These are phyloP conservation scores for Anticlea derivata DNA, from an alignment of 2,888 invertebrate genomes.

Conservation along the genomic window DNA sequence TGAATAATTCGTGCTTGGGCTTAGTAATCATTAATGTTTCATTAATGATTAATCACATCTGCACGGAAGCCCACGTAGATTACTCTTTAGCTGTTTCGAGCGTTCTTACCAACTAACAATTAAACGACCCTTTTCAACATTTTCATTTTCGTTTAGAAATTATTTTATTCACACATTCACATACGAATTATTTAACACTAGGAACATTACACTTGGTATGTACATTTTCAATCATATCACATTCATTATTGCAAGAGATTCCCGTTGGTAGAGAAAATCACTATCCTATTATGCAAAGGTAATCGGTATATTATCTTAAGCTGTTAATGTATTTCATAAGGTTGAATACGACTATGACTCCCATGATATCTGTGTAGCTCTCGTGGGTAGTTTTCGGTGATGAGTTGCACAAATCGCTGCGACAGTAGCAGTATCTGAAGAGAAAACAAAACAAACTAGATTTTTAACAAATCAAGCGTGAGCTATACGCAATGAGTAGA, in stretches of 20 bases:
- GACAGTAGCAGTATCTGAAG: conserved; percentile 89
- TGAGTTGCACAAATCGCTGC: conserved; percentile 89
- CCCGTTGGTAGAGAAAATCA: too few species aligned
- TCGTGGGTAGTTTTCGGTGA: conserved; percentile 71
- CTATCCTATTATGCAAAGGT: background rate
- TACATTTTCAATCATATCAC: conserved; percentile 37
- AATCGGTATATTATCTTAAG: conserved; percentile 61
- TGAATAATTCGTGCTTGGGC: too few species aligned
- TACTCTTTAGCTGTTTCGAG: background rate
- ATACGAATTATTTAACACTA: background rate
- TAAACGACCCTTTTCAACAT: too few species aligned
- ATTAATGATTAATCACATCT: too few species aligned
- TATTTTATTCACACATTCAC: too few species aligned
- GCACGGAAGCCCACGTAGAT: too few species aligned
- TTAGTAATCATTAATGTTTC: too few species aligned
- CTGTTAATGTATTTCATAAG: conserved; percentile 85
- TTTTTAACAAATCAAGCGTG: too few species aligned
- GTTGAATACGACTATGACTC: conserved; percentile 85
- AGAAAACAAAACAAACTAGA: background rate
- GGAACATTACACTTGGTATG: background rate
- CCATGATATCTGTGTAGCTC: conserved; percentile 84
- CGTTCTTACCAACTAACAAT: background rate
- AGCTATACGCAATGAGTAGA: too few species aligned
- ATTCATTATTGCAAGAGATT: conserved; percentile 43
- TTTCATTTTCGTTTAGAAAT: too few species aligned